These are phyloP conservation scores for Penaeus indicus DNA, from an alignment of 1,140 invertebrate genomes.

Conservation along the genomic window DNA sequence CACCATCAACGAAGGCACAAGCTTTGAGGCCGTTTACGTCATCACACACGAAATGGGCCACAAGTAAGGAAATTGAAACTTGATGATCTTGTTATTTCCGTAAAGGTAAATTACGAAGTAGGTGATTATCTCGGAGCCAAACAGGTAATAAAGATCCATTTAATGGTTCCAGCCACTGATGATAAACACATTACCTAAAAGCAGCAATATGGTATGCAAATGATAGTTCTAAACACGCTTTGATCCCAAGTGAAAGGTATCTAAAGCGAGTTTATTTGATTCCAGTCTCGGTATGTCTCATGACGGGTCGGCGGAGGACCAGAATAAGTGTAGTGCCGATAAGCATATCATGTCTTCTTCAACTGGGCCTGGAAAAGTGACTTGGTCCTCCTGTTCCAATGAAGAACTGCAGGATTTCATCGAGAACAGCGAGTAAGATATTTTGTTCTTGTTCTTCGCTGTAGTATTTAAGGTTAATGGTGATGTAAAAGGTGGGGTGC, in stretches of 20 bases:
- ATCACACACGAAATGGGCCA: constrained; percentile 72
- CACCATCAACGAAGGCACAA: constrained; percentile 71
- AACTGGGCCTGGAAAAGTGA: constrained; percentile 72
- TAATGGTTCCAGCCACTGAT: no score
- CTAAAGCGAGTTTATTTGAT: neutral
- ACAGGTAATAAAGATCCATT: no score
- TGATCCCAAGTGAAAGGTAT: neutral
- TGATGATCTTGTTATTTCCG: no score
- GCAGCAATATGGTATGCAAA: neutral
- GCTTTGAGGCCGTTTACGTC: constrained; percentile 71
- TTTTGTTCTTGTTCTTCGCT: neutral
- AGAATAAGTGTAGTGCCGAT: constrained; percentile 68
- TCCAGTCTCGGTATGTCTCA: constrained; percentile 64
- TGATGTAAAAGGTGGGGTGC: no score
- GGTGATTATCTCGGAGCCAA: no score
- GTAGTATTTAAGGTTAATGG: no score
- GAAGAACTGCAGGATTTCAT: constrained; percentile 66
- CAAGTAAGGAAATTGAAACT: constrained; percentile 67
- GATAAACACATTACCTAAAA: no score
- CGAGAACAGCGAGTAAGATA: neutral
- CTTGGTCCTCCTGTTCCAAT: constrained; percentile 71
- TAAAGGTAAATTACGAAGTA: no score
- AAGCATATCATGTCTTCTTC: constrained; percentile 71
- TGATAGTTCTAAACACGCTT: neutral
- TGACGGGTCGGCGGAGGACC: constrained; percentile 50